A percentile compares a stretch with the other conserved stretches of the same genome.
phyloP scores from a whole-genome alignment of 1,140 invertebrate genomes.

The Leptopilina clavipes region DNA sequence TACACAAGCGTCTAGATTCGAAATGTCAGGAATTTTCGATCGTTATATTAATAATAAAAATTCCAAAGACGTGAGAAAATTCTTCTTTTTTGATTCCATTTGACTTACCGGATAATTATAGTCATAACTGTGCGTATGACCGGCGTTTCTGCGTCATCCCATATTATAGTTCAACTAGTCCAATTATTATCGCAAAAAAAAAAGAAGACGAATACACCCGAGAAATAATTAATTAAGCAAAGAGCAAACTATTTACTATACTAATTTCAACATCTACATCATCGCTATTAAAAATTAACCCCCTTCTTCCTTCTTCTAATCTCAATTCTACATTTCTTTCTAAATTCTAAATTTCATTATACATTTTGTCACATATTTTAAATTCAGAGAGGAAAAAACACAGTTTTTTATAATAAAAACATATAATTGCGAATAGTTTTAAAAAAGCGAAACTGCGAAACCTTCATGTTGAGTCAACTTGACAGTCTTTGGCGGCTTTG shows the following conservation, averaged over 20 bases:
- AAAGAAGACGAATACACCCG: conserved; percentile 5
- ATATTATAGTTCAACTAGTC: conserved; percentile 34
- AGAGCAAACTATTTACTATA: conserved; percentile 1
- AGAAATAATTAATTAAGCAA: conserved; percentile 15
- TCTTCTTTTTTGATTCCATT: background rate
- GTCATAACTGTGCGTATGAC: conserved; percentile 46
- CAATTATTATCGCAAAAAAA: conserved; percentile 12
- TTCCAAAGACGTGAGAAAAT: conserved; percentile 19
- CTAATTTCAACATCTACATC: conserved; percentile 3
- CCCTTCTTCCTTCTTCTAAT: background rate
- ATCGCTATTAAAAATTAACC: background rate
- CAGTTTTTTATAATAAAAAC: too few species aligned
- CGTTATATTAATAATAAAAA: conserved; percentile 13
- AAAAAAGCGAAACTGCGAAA: background rate
- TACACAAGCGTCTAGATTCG: background rate
- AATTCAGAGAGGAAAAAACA: too few species aligned
- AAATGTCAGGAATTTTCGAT: conserved; percentile 15
- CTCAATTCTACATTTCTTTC: background rate
- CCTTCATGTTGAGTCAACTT: background rate
- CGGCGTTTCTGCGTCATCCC: conserved; percentile 43
- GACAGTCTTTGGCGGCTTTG: conserved; percentile 4
- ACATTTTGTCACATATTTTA: too few species aligned
- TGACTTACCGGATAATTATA: conserved; percentile 46
- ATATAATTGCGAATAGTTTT: too few species aligned
- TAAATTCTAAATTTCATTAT: too few species aligned